Conservation (phyloP, 2,797 vertebrate genomes). For the Myotis findleyi region DNA sequence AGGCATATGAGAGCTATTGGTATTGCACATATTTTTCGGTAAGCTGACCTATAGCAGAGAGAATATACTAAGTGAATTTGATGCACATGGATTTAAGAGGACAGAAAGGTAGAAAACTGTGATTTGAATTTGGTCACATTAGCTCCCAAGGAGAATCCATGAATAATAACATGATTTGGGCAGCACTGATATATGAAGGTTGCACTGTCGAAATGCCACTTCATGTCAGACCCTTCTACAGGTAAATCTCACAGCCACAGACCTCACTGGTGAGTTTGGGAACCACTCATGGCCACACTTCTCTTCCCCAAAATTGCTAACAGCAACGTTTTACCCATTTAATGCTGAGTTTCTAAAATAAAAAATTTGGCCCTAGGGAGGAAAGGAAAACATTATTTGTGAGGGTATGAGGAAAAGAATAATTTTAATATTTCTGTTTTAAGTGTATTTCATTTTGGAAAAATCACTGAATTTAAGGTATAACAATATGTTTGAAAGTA, state of each 20-base stretch:
- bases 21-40: conserved; percentile 39
- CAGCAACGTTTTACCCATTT: not conserved
- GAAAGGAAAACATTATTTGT: conserved; percentile 45
- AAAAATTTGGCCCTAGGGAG: conserved; percentile 12
- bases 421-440: conserved; percentile 46
- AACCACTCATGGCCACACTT: conserved; percentile 40
- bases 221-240: conserved; percentile 16
- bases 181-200: not conserved
- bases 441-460: conserved; percentile 61
- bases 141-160: not conserved
- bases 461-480: not conserved
- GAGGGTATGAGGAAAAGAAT: conserved; percentile 26
- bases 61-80: not conserved
- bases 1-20: conserved; percentile 36
- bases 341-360: conserved; percentile 63
- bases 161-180: not conserved
- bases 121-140: not conserved
- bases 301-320: conserved; percentile 34
- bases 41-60: conserved; percentile 23
- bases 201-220: not conserved
- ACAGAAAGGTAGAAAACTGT: not conserved
- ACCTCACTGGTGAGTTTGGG: conserved; percentile 73
- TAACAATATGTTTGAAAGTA: conserved; percentile 33
- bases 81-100: not conserved
- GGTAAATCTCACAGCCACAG: conserved; percentile 2